These are phyloP conservation scores for Sebastes reedi DNA, from an alignment of 2,797 vertebrate genomes.

Conservation along the genomic window DNA sequence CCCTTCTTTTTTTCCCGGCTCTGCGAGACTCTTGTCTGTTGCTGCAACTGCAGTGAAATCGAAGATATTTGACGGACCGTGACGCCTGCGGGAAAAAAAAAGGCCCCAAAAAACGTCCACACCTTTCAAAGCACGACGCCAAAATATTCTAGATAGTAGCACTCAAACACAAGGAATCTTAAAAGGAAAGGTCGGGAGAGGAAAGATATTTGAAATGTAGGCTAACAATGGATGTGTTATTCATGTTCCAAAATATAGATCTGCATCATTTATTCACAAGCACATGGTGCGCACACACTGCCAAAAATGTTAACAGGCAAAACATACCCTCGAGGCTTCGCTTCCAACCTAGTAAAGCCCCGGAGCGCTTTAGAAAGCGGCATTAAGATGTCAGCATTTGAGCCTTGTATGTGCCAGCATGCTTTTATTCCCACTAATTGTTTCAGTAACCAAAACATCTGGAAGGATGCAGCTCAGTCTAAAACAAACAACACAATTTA, in stretches of 20 bases:
- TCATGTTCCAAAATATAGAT: slow-evolving; percentile 36
- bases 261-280: slow-evolving; percentile 33
- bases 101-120: neutral
- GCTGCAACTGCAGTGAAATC: slow-evolving; percentile 62
- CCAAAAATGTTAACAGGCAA: slow-evolving; percentile 32
- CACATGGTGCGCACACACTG: neutral
- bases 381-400: slow-evolving; percentile 48
- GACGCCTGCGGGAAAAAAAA: neutral
- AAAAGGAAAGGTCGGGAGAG: neutral
- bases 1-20: neutral
- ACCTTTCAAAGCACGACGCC: neutral
- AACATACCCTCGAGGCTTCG: slow-evolving; percentile 37
- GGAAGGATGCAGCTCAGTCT: neutral
- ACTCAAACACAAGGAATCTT: neutral
- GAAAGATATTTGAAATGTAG: slow-evolving; percentile 14
- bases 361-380: slow-evolving; percentile 42
- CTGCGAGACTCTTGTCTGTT: slow-evolving; percentile 2
- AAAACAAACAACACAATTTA: neutral
- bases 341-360: slow-evolving; percentile 40
- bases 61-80: slow-evolving; percentile 45
- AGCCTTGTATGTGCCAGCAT: slow-evolving; percentile 3
- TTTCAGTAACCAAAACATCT: slow-evolving; percentile 31
- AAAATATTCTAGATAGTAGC: neutral
- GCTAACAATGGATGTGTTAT: slow-evolving; percentile 41
- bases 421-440: slow-evolving; percentile 29